These are phyloP conservation scores for Aporrectodea caliginosa DNA, from an alignment of 1,140 invertebrate species.

Conservation along the genomic window DNA sequence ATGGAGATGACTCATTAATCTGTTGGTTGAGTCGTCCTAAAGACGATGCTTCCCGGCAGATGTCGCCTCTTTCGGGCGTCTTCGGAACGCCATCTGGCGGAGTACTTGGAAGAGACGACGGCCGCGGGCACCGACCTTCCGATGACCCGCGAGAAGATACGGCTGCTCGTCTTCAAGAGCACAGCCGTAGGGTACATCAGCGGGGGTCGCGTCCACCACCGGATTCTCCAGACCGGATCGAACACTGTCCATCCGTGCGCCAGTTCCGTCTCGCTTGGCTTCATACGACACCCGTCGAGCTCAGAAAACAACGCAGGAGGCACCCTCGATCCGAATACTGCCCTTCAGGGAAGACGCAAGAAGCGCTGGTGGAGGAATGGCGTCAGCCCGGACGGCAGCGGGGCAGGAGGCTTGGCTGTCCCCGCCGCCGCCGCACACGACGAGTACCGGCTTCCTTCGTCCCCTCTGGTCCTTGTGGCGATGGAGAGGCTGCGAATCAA, in stretches of 20 bases:
- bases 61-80: not conserved
- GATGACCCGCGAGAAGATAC: not conserved
- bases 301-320: not conserved
- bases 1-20: not conserved
- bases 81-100: not conserved
- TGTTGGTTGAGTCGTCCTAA: not conserved
- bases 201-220: constrained; percentile 8
- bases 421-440: no score
- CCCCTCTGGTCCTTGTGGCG: not conserved
- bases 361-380: not conserved
- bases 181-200: not conserved
- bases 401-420: not conserved
- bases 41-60: not conserved
- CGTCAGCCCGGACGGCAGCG: not conserved
- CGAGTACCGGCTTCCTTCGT: not conserved
- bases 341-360: not conserved
- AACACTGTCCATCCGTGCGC: constrained; percentile 18
- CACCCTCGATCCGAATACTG: not conserved
- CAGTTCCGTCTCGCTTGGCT: constrained; percentile 15
- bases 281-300: not conserved
- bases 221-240: constrained; percentile 8
- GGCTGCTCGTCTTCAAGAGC: not conserved
- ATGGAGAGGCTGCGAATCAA: constrained; percentile 78
- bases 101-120: not conserved
- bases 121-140: not conserved